These are phyloP conservation scores for Acanthornis magna DNA, from an alignment of 2,797 vertebrate genomes.

Conservation along the genomic window DNA sequence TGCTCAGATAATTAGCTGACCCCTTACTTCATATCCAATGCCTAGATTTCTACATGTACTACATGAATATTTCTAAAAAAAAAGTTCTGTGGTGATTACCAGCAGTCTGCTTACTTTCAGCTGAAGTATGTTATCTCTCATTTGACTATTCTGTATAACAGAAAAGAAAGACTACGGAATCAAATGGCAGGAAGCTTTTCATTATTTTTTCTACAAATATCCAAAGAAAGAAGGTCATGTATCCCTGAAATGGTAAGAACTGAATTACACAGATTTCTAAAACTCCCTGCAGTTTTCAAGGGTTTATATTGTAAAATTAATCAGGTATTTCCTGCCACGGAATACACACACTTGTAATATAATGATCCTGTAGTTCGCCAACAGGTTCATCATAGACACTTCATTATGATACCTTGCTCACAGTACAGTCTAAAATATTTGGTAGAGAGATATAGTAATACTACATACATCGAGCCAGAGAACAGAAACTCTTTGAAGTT, in stretches of 20 bases:
- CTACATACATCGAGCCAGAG: fast-evolving
- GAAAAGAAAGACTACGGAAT: neutral
- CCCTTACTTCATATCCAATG: neutral
- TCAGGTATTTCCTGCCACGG: neutral
- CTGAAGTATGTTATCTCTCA: neutral
- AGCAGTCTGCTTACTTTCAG: neutral
- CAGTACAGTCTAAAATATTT: neutral
- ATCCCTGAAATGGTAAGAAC: neutral
- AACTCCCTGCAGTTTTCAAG: neutral
- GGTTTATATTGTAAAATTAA: neutral
- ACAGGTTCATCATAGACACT: neutral
- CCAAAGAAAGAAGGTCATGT: neutral
- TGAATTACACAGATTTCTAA: neutral
- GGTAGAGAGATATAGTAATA: neutral
- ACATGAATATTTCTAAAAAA: neutral
- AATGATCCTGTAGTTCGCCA: neutral
- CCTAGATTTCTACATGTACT: neutral
- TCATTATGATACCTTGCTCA: neutral
- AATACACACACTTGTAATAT: neutral
- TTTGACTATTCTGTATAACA: neutral
- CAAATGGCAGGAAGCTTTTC: neutral
- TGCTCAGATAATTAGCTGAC: neutral
- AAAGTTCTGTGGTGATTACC: neutral
- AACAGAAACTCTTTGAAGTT: neutral
- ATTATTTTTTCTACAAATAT: neutral